Conservation (phyloP, 2,888 invertebrate species). For the Homarus gammarus region DNA sequence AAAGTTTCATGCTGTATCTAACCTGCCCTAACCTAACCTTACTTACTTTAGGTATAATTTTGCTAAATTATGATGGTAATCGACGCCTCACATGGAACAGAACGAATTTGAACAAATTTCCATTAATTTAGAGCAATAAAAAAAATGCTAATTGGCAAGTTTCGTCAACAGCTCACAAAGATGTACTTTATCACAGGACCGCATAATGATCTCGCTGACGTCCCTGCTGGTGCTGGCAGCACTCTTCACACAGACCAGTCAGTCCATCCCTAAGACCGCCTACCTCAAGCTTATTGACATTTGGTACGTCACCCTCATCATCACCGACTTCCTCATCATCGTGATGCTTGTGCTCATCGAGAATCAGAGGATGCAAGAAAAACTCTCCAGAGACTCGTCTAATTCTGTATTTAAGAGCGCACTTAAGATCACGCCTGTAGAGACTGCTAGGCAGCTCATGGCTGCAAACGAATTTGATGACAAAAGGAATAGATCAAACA, state of each 20-base stretch:
- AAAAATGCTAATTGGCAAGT: not conserved
- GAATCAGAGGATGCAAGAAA: not conserved
- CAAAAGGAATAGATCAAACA: not conserved
- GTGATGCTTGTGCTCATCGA: conserved; percentile 46
- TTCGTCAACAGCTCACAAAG: not conserved
- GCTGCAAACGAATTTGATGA: not conserved
- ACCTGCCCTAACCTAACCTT: too few relatives aligned
- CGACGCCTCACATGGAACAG: too few relatives aligned
- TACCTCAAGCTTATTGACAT: conserved; percentile 62
- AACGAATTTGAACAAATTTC: not conserved
- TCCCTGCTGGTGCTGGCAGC: conserved; percentile 44
- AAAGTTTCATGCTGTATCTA: too few relatives aligned
- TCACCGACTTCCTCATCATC: conserved; percentile 49
- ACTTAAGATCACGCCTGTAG: not conserved
- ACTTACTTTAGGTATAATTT: too few relatives aligned
- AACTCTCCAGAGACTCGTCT: not conserved
- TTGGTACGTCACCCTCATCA: conserved; percentile 47
- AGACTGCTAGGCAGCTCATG: not conserved
- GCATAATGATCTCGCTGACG: conserved; percentile 60
- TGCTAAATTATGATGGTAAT: too few relatives aligned
- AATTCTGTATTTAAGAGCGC: not conserved
- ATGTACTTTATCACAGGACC: conserved; percentile 11
- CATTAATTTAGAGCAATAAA: not conserved
- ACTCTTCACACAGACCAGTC: conserved; percentile 49
- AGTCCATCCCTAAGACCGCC: conserved; percentile 59